Evolutionary conservation across 1,140 invertebrate species (phyloP).

Genomic region (Theocolax elegans): DNA sequence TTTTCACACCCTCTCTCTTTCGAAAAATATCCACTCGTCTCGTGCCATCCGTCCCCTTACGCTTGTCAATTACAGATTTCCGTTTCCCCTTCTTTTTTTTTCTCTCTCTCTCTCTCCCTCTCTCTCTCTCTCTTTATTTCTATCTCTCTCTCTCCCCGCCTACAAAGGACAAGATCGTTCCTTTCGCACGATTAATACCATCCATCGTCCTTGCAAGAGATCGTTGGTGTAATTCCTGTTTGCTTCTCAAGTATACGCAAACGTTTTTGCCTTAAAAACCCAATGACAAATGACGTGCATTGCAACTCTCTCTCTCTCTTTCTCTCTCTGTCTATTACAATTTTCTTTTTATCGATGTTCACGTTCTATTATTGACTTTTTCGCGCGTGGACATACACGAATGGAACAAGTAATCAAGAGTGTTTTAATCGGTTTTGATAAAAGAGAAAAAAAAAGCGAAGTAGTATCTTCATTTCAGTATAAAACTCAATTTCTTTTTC

Average conservation of each 20-base stretch:
- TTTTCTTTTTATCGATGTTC: slow-evolving; percentile 1
- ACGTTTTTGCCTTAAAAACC: slow-evolving; percentile 14
- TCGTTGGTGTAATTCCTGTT: neutral
- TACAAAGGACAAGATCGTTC: neutral
- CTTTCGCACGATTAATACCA: slow-evolving; percentile 32
- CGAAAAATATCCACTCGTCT: slow-evolving; percentile 8
- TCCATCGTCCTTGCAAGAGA: slow-evolving; percentile 9
- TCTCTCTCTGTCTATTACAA: neutral
- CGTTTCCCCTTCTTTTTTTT: neutral
- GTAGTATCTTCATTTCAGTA: too few relatives aligned
- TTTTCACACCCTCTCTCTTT: neutral
- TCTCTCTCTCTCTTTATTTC: neutral
- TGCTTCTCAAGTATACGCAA: neutral
- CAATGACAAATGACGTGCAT: slow-evolving; percentile 19
- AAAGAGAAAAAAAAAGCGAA: too few relatives aligned
- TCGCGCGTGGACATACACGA: neutral
- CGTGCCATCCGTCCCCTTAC: neutral
- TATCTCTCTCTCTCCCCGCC: neutral
- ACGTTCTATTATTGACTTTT: neutral
- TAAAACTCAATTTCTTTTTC: too few relatives aligned
- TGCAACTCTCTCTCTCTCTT: slow-evolving; percentile 1
- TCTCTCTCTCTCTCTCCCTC: neutral
- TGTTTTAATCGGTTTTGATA: too few relatives aligned
- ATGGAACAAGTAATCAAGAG: too few relatives aligned
- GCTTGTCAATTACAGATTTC: slow-evolving; percentile 20